phyloP scores from a whole-genome alignment of 2,888 invertebrate species.

The Biston stratarius region DNA sequence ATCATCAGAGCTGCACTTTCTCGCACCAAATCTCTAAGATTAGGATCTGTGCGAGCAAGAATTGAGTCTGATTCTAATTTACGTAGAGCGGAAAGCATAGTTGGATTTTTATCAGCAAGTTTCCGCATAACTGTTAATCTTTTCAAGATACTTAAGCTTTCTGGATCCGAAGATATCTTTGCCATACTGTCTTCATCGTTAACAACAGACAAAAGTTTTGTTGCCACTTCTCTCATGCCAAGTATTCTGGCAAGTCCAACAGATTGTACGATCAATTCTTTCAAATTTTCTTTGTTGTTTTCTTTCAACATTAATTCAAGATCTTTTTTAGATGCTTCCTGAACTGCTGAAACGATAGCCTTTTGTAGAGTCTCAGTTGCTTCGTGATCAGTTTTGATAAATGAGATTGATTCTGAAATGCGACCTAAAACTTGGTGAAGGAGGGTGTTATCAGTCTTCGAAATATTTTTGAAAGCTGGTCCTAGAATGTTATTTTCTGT shows the following conservation, averaged over 20 bases:
- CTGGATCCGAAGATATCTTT: constrained; percentile 85
- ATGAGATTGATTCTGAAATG: constrained; percentile 87
- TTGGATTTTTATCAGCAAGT: constrained; percentile 89
- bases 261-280: constrained; percentile 87
- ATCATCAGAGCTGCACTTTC: constrained; percentile 91
- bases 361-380: constrained; percentile 89
- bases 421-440: constrained; percentile 87
- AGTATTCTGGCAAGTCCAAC: constrained; percentile 90
- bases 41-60: constrained; percentile 89
- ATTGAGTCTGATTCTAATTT: constrained; percentile 89
- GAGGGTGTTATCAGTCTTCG: constrained; percentile 87
- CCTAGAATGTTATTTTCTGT: constrained; percentile 87
- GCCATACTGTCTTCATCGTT: constrained; percentile 86
- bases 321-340: constrained; percentile 87
- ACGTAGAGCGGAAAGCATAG: constrained; percentile 87
- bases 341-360: constrained; percentile 88
- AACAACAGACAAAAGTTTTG: constrained; percentile 81
- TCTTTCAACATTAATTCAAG: constrained; percentile 84
- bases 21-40: constrained; percentile 89
- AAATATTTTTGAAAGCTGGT: constrained; percentile 89
- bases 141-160: constrained; percentile 89
- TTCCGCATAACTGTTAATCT: constrained; percentile 90
- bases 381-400: constrained; percentile 87
- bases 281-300: constrained; percentile 76
- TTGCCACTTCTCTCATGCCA: constrained; percentile 88